Percentiles rank a stretch among this genome's conserved stretches.
phyloP scores from a whole-genome alignment of 2,113 vertebrate genomes.

The Sigmodon hispidus region DNA sequence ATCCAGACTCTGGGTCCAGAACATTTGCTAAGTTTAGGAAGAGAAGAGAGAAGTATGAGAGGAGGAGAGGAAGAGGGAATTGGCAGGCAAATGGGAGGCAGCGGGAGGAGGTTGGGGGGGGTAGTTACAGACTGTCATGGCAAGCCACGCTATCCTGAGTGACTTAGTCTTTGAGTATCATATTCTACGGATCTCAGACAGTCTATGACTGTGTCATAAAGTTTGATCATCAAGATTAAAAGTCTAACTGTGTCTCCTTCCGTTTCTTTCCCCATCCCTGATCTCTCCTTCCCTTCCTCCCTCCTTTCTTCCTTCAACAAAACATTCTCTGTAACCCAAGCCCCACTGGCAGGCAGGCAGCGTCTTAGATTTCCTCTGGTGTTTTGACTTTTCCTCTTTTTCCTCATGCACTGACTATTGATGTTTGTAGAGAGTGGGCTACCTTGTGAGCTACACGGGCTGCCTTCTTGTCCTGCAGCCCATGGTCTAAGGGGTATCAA shows the following conservation, averaged over 20 bases:
- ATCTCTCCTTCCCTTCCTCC: background rate
- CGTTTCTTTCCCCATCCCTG: too few relatives aligned
- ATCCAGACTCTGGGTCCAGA: background rate
- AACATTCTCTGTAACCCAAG: background rate
- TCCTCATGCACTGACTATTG: background rate
- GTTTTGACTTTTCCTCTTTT: conserved; percentile 2
- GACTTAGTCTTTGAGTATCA: background rate
- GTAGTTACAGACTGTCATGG: background rate
- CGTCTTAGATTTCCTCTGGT: background rate
- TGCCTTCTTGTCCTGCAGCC: background rate
- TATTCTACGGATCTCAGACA: background rate
- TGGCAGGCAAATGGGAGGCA: background rate
- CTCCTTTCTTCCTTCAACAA: background rate
- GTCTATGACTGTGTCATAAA: background rate
- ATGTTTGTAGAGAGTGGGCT: too few relatives aligned
- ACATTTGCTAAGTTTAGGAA: background rate
- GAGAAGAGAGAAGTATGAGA: too few relatives aligned
- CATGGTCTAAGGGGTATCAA: accelerated
- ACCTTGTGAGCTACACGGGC: background rate
- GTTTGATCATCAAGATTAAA: background rate
- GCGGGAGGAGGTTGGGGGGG: too few relatives aligned
- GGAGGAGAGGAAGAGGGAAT: background rate
- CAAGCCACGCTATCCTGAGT: background rate
- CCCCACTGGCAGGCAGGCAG: background rate
- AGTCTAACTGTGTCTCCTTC: too few relatives aligned